Percentiles rank a stretch among this genome's conserved stretches.
phyloP scores from a whole-genome alignment of 2,888 invertebrate genomes.

The Epinotia brunnichana region DNA sequence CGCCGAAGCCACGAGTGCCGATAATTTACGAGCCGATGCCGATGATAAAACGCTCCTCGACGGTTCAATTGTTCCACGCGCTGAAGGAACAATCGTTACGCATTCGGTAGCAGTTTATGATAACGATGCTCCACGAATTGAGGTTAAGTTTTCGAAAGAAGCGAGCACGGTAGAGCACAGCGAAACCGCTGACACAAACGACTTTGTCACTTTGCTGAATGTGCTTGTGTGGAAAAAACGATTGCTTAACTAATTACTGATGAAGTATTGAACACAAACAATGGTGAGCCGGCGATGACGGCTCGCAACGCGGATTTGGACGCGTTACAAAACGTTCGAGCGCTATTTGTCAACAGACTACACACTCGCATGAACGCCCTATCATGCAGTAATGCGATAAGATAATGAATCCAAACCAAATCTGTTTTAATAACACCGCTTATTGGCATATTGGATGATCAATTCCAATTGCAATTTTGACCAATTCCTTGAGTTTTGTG shows the following conservation, averaged over 20 bases:
- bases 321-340: slow-evolving; percentile 58
- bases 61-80: slow-evolving; percentile 55
- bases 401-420: slow-evolving; percentile 40
- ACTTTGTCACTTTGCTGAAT: slow-evolving; percentile 66
- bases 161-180: slow-evolving; percentile 63
- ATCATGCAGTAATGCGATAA: slow-evolving; percentile 37
- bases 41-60: slow-evolving; percentile 50
- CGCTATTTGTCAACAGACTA: slow-evolving; percentile 45
- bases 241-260: slow-evolving; percentile 75
- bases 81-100: slow-evolving; percentile 52
- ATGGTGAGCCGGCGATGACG: slow-evolving; percentile 57
- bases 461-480: slow-evolving; percentile 12
- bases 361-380: slow-evolving; percentile 24
- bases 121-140: slow-evolving; percentile 49
- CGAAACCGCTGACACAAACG: slow-evolving; percentile 64
- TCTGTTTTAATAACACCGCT: slow-evolving; percentile 35
- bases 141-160: slow-evolving; percentile 59
- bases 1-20: slow-evolving; percentile 58
- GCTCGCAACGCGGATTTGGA: slow-evolving; percentile 61
- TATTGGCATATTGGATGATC: slow-evolving; percentile 15
- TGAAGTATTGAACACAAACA: slow-evolving; percentile 72
- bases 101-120: slow-evolving; percentile 55
- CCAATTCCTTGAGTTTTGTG: not conserved
- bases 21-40: slow-evolving; percentile 56
- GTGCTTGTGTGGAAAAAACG: slow-evolving; percentile 65